These are phyloP conservation scores for Ceryle rudis DNA, from an alignment of 2,797 vertebrate species.

Conservation along the genomic window DNA sequence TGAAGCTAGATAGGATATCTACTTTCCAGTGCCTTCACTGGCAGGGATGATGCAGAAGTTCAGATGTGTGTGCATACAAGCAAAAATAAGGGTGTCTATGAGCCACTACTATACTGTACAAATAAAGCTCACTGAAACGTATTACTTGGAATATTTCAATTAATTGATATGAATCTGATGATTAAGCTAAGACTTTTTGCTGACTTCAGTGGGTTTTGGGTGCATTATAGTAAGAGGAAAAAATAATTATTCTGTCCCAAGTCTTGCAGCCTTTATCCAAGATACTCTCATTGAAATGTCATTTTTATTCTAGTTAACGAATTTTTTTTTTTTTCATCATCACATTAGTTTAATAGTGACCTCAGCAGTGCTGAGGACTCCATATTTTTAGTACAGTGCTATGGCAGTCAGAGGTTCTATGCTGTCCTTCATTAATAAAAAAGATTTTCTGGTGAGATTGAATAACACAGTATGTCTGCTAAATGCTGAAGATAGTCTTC, in stretches of 20 bases:
- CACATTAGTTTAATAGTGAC: neutral
- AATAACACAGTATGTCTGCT: neutral
- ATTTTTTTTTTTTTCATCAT: neutral
- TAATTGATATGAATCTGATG: constrained; percentile 49
- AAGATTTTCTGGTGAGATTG: neutral
- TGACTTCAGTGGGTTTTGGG: constrained; percentile 12
- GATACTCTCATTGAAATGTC: neutral
- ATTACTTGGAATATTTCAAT: constrained; percentile 28
- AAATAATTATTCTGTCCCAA: constrained; percentile 16
- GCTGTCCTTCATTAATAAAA: constrained; percentile 17
- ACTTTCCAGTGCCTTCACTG: neutral
- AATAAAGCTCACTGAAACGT: neutral
- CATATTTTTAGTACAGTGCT: neutral
- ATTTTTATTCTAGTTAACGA: constrained; percentile 37
- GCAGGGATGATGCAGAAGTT: neutral
- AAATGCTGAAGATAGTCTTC: neutral
- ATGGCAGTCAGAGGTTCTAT: neutral
- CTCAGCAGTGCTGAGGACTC: neutral
- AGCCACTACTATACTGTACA: neutral
- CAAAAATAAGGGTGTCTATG: neutral
- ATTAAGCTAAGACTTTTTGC: constrained; percentile 18
- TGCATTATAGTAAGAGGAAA: neutral
- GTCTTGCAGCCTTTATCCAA: constrained; percentile 17
- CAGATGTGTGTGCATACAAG: too few relatives aligned
- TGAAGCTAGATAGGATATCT: neutral